A percentile compares a stretch with the other conserved stretches of the same genome.
Evolutionary conservation across 2,113 vertebrate genomes (phyloP).

Genomic region (Nycticorax nycticorax): DNA sequence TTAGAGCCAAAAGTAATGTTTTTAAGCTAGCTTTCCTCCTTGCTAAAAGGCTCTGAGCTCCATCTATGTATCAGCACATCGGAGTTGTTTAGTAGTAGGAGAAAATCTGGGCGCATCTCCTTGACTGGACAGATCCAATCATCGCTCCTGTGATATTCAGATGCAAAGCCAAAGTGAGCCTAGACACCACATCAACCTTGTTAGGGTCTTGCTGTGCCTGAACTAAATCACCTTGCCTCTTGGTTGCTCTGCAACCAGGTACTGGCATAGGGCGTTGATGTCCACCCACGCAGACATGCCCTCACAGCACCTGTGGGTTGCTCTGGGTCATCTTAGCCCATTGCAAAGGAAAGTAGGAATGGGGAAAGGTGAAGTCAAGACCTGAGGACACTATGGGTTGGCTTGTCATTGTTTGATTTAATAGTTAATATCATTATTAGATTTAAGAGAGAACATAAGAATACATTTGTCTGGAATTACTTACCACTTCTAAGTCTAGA

Average conservation of each 20-base stretch:
- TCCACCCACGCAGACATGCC: rapidly evolving
- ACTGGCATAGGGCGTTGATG: background rate
- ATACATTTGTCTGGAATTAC: slow-evolving; percentile 57
- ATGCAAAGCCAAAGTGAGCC: background rate
- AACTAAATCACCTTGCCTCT: background rate
- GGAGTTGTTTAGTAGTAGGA: background rate
- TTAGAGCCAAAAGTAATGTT: background rate
- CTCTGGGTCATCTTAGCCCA: background rate
- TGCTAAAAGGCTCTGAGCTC: background rate
- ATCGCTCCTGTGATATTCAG: background rate
- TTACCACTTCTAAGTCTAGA: slow-evolving; percentile 25
- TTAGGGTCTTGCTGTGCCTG: background rate
- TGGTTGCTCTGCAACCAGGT: background rate
- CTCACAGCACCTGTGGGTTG: background rate
- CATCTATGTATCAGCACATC: background rate
- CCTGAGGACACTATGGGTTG: background rate
- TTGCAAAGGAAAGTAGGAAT: background rate
- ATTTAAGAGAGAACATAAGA: slow-evolving; percentile 52
- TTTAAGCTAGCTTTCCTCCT: background rate
- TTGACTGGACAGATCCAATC: background rate
- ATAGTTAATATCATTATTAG: slow-evolving; percentile 25
- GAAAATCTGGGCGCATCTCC: background rate
- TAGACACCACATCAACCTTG: background rate
- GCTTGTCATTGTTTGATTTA: slow-evolving; percentile 56
- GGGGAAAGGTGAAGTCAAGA: background rate